A percentile compares a stretch with the other conserved stretches of the same genome.
These are phyloP conservation scores for Tricholauxania praeusta DNA, from an alignment of 2,888 invertebrate genomes.

Conservation along the genomic window DNA sequence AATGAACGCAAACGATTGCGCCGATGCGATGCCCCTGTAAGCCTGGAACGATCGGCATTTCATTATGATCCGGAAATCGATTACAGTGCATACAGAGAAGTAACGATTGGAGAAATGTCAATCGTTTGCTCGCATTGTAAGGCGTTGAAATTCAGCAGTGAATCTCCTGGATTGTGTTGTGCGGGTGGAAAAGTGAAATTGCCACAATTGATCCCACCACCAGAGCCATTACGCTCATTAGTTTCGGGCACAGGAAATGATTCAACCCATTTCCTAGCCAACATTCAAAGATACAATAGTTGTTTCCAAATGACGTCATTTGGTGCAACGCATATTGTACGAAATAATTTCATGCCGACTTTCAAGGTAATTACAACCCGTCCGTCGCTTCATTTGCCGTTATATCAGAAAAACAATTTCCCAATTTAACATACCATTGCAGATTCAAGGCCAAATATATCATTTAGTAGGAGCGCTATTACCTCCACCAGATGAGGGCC, in stretches of 20 bases:
- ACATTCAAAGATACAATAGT: constrained; percentile 30
- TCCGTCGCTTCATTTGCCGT: constrained; percentile 19
- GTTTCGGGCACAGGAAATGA: constrained; percentile 31
- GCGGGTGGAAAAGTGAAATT: constrained; percentile 44
- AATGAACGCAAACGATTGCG: neutral
- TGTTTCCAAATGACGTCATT: constrained; percentile 36
- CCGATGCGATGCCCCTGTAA: neutral
- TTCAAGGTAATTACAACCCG: neutral
- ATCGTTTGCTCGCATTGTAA: constrained; percentile 41
- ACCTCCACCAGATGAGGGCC: constrained; percentile 27
- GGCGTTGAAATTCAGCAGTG: constrained; percentile 36
- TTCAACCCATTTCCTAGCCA: constrained; percentile 35
- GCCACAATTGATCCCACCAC: constrained; percentile 38
- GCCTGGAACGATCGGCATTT: constrained; percentile 4
- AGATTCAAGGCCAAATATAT: constrained; percentile 29
- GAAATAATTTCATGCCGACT: neutral
- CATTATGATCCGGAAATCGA: constrained; percentile 46
- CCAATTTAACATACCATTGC: constrained; percentile 12
- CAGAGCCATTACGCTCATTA: constrained; percentile 40
- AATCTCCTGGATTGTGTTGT: constrained; percentile 39
- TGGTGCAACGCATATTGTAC: constrained; percentile 31
- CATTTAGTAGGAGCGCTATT: constrained; percentile 26
- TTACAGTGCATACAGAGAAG: constrained; percentile 45
- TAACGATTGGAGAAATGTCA: constrained; percentile 44
- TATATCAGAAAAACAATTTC: constrained; percentile 27